Evolutionary conservation across 2,888 invertebrate genomes (phyloP).

Genomic region (Plagodis dolabraria): DNA sequence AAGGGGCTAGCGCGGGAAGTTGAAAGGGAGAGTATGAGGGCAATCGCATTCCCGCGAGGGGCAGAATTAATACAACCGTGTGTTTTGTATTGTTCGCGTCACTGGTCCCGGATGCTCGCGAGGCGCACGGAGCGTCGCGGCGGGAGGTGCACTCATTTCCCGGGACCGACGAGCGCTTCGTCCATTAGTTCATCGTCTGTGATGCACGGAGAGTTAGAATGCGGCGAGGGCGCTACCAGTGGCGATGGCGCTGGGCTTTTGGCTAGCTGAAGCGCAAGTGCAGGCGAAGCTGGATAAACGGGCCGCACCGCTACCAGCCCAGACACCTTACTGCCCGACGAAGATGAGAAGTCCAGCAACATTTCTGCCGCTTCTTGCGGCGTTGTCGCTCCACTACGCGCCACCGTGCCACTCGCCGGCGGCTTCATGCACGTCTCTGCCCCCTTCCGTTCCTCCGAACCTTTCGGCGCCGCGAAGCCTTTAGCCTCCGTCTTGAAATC

Average conservation of each 20-base stretch:
- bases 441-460: slow-evolving; percentile 75
- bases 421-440: slow-evolving; percentile 79
- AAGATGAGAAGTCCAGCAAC: slow-evolving; percentile 87
- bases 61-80: too few species aligned
- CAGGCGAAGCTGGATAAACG: slow-evolving; percentile 84
- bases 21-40: too few species aligned
- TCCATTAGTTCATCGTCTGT: slow-evolving; percentile 97
- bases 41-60: too few species aligned
- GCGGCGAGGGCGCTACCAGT: slow-evolving; percentile 87
- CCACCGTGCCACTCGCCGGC: slow-evolving; percentile 71
- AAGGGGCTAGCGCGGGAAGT: too few species aligned
- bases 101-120: slow-evolving; percentile 34
- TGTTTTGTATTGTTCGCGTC: neutral
- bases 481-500: slow-evolving; percentile 80
- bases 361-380: slow-evolving; percentile 87
- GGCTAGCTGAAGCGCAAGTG: slow-evolving; percentile 88
- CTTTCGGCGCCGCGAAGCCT: slow-evolving; percentile 76
- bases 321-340: slow-evolving; percentile 83
- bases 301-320: slow-evolving; percentile 83
- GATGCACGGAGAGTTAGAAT: slow-evolving; percentile 90
- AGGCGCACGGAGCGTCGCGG: slow-evolving; percentile 35
- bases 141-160: slow-evolving; percentile 83
- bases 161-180: slow-evolving; percentile 92
- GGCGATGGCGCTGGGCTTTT: slow-evolving; percentile 91
- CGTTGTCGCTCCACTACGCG: slow-evolving; percentile 75